Evolutionary conservation across 2,888 invertebrate genomes (phyloP), one percentile per base, ranked within the genome.

Genomic region (Isotomurus palustris): DNA sequence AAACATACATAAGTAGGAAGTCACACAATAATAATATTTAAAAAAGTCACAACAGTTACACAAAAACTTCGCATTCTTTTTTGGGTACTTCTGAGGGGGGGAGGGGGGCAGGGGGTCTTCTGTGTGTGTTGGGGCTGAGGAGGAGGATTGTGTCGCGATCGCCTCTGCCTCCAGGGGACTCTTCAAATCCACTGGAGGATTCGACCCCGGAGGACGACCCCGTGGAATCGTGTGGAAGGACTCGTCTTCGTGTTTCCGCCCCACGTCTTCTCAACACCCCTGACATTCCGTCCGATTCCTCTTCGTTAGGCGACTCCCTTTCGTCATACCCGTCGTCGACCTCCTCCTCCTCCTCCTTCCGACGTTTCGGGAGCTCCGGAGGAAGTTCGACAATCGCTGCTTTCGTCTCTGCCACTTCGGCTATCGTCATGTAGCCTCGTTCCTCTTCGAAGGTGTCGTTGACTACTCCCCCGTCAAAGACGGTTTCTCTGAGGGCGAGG

Each of bases 1-100:
- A n/a, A n/a, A n/a, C n/a, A n/a, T n/a, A n/a, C n/a, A n/a, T n/a
- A n/a, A n/a, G n/a, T n/a, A n/a, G n/a, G n/a, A n/a, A n/a, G n/a
- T n/a, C n/a, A n/a, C n/a, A 22, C 27, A 8, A 17, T 21, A n/a
- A 44, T 6, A n/a, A 41, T 47, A 47, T 32, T 19, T 35, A 24
- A n/a, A n/a, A n/a, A n/a, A n/a, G n/a, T n/a, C n/a, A 47, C 77
- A n/a, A n/a, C n/a, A n/a, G 77, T 59, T 78, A 68, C 52, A 68
- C 68, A 60, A 72, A 69, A 50, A 68, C 66, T 62, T 68, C 68
- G 56, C 62, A 57, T 63, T 68, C 68, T 64, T 68, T 66, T 22
- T 17, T 32, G n/a, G 49, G 36, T 17, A 14, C 44, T 51, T 54
- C 48, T 32, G 3, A 38, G 22, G 32, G 22, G 22, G 14, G 38